Evolutionary conservation across 2,888 invertebrate species (phyloP).

Genomic region (Dicranocentrus wangi): DNA sequence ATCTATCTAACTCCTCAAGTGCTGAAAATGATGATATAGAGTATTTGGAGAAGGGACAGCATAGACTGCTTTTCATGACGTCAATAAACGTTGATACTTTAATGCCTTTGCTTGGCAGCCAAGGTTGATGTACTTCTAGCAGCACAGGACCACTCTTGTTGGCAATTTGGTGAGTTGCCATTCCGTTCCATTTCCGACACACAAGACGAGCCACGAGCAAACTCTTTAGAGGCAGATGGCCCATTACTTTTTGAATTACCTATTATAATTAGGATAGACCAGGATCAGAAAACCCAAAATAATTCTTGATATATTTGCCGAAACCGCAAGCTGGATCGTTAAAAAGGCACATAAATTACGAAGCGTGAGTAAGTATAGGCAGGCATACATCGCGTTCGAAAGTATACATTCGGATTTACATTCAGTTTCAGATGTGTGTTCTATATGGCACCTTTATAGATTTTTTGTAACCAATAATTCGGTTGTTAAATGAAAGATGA

Average conservation of each 20-base stretch:
- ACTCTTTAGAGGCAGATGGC: conserved; percentile 62
- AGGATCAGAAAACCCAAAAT: conserved; percentile 7
- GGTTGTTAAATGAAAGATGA: conserved; percentile 20
- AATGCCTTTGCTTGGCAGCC: conserved; percentile 63
- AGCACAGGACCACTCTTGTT: conserved; percentile 55
- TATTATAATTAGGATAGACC: conserved; percentile 60
- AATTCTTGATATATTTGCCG: conserved; percentile 7
- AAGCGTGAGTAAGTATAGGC: not conserved
- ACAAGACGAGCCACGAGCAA: conserved; percentile 59
- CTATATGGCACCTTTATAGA: no score
- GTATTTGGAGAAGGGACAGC: conserved; percentile 60
- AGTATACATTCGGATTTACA: not conserved
- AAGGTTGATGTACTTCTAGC: conserved; percentile 66
- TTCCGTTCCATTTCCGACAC: conserved; percentile 64
- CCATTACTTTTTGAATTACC: conserved; percentile 64
- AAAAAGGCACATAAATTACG: not conserved
- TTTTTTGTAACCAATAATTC: not conserved
- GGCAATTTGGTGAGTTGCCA: conserved; percentile 46
- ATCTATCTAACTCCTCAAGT: conserved; percentile 59
- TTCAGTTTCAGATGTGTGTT: no score
- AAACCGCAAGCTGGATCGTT: conserved; percentile 13
- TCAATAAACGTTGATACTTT: conserved; percentile 64
- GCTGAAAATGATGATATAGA: conserved; percentile 55
- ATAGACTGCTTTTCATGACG: conserved; percentile 55
- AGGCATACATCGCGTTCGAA: not conserved